phyloP scores from a whole-genome alignment of 1,140 invertebrate species.

The Drosophila simulans region DNA sequence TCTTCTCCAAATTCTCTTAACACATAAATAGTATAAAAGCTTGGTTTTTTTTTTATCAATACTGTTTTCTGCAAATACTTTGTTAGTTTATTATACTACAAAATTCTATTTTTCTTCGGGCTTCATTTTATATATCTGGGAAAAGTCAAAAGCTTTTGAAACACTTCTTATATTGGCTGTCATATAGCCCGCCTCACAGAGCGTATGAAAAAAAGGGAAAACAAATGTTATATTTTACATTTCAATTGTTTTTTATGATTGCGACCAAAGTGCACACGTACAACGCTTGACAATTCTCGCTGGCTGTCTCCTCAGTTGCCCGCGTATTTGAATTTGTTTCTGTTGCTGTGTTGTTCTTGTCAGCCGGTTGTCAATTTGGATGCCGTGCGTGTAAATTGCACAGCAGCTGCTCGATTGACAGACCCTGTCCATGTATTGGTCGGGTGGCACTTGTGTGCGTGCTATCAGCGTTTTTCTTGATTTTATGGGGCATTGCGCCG shows the following conservation, averaged over 20 bases:
- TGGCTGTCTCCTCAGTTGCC: conserved; percentile 39
- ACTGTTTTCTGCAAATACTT: too few species aligned
- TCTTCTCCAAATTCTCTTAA: too few species aligned
- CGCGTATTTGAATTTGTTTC: conserved; percentile 1
- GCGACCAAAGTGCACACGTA: conserved; percentile 77
- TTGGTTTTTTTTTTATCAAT: too few species aligned
- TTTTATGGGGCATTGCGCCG: conserved; percentile 73
- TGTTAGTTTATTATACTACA: too few species aligned
- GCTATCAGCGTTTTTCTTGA: conserved; percentile 73
- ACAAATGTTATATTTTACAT: conserved; percentile 82
- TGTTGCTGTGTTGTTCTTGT: conserved; percentile 53
- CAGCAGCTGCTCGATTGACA: conserved; percentile 80
- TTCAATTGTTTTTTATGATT: conserved; percentile 84
- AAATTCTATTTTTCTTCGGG: too few species aligned
- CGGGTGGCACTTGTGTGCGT: conserved; percentile 18
- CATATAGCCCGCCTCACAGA: background rate
- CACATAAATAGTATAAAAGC: too few species aligned
- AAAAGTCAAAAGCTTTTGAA: too few species aligned
- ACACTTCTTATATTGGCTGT: background rate
- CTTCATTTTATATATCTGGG: too few species aligned
- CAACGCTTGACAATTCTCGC: conserved; percentile 42
- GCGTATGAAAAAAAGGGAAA: conserved; percentile 37
- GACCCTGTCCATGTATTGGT: conserved; percentile 17
- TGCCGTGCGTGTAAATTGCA: conserved; percentile 79
- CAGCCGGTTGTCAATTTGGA: conserved; percentile 73